Evolutionary conservation across 2,113 vertebrate genomes (phyloP), one percentile per base, ranked within the genome.

Genomic region (Dolichotis patagonum): DNA sequence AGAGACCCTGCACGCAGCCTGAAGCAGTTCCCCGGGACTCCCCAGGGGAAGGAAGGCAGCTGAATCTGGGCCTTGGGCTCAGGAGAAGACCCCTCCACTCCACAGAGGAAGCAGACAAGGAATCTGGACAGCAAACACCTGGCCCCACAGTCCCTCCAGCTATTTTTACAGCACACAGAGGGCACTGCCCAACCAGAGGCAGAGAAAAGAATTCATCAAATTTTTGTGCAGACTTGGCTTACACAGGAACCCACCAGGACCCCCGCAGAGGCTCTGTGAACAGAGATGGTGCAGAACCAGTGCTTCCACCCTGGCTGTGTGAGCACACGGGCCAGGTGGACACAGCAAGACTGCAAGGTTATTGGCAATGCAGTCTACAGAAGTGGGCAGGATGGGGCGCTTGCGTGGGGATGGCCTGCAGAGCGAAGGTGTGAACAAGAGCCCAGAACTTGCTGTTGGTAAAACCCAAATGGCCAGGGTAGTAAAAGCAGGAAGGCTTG

Each of bases 281-380:
- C 46, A 24, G 58, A 5, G 3, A 20, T 0, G 0, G 19, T 1
- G 5, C n/a, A 28, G 38, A 17, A 5, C 1, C 30, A 38, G 16
- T 11, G 65, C 24, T 65, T 6, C 19, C n/a, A 8, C 19, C 0
- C 41, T 0, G 1, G 71, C 24, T 28, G 63, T 16, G n/a, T n/a
- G 73, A 20, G 52, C 9, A 20, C n/a, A 19, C 32, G 3, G 1
- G 32, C 0, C 41, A 32, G 85, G 69, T 49, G 65, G 41, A 16
- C 13, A 19, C 2, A 3, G 71, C 26, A 7, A 2, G 0, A 12
- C n/a, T 0, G 30, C 43, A 24, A 12, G 71, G 11, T 60, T 60
- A 35, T 5, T 3, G 12, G 14, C 80, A 52, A 30, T 12, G 19
- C 60, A 38, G 67, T 3, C 82, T 7, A 35, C 16, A 78, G 20